These are phyloP conservation scores for Acropternis orthonyx DNA, from an alignment of 2,797 vertebrate species.

Conservation along the genomic window DNA sequence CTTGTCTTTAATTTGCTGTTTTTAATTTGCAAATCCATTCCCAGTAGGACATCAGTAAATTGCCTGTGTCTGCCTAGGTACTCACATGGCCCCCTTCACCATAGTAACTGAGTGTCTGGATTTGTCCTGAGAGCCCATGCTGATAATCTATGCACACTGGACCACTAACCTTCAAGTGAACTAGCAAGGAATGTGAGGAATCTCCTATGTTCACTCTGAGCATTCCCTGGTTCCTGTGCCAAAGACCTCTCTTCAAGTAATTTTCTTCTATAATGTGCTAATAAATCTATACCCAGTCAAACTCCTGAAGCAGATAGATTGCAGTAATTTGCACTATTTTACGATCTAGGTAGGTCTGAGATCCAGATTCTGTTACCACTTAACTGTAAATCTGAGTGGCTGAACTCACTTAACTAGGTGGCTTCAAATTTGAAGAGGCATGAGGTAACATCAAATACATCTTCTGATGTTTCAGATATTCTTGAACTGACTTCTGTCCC, in stretches of 20 bases:
- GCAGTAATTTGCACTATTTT: background rate
- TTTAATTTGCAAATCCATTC: conserved; percentile 42
- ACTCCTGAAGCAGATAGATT: background rate
- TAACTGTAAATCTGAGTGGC: background rate
- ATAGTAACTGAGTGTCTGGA: background rate
- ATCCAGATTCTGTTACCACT: background rate
- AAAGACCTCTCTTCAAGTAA: background rate
- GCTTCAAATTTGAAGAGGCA: background rate
- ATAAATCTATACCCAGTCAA: background rate
- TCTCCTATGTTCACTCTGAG: background rate
- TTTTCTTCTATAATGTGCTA: background rate
- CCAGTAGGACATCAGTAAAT: conserved; percentile 9
- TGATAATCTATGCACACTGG: background rate
- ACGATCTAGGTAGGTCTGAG: background rate
- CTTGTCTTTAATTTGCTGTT: conserved; percentile 24
- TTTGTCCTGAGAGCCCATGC: background rate
- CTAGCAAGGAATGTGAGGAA: background rate
- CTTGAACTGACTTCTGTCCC: background rate
- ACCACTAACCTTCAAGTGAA: background rate
- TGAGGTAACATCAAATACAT: background rate
- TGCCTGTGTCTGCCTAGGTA: background rate
- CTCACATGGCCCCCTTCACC: background rate
- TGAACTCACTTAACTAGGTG: background rate
- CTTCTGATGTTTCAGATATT: background rate
- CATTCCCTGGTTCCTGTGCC: background rate